A percentile compares a stretch with the other conserved stretches of the same genome.
Evolutionary conservation across 2,888 invertebrate genomes (phyloP).

Genomic region (Zygaena filipendulae): DNA sequence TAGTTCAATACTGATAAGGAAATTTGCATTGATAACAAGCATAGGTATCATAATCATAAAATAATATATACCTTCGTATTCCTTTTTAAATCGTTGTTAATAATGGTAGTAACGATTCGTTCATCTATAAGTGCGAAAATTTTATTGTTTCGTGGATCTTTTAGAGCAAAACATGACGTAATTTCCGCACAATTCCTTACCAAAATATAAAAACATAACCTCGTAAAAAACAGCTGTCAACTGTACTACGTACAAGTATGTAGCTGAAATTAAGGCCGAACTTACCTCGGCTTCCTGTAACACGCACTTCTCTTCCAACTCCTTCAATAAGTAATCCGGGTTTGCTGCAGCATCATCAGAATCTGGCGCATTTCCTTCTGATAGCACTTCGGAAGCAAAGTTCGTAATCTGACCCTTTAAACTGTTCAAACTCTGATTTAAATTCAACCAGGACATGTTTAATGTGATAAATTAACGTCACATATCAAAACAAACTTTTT

Average conservation of each 20-base stretch:
- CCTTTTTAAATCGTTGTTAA: too few relatives aligned
- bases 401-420: conserved; percentile 89
- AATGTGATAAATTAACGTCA: conserved; percentile 21
- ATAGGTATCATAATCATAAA: too few relatives aligned
- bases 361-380: conserved; percentile 74
- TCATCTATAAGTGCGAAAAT: too few relatives aligned
- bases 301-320: conserved; percentile 66
- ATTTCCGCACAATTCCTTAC: too few relatives aligned
- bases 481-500: too few relatives aligned
- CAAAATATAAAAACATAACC: conserved; percentile 58
- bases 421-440: conserved; percentile 73
- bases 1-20: too few relatives aligned
- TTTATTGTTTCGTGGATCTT: too few relatives aligned
- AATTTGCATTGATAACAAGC: too few relatives aligned
- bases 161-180: too few relatives aligned
- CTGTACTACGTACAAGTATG: conserved; percentile 7
- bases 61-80: too few relatives aligned
- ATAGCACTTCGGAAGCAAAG: conserved; percentile 89
- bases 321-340: conserved; percentile 37
- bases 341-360: conserved; percentile 24
- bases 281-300: conserved; percentile 73
- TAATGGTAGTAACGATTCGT: too few relatives aligned
- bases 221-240: conserved; percentile 40
- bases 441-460: conserved; percentile 76
- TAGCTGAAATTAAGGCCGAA: conserved; percentile 18